Percentiles rank a stretch among this genome's conserved stretches.
Conservation (phyloP, 2,888 invertebrate genomes). For the Argyra leucocephala region DNA sequence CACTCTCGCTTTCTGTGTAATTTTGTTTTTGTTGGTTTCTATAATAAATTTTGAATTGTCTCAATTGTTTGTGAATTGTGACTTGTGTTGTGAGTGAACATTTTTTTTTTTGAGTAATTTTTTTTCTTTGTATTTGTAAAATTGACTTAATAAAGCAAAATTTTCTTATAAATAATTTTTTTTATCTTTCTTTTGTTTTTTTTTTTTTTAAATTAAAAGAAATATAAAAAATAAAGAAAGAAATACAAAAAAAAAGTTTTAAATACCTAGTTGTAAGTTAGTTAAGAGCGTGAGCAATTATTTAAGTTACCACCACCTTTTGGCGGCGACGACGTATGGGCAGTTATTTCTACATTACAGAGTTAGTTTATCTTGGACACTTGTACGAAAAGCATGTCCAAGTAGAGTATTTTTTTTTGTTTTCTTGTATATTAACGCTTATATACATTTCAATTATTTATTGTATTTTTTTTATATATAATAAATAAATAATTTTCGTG, state of each 20-base stretch:
- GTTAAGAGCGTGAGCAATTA: neutral
- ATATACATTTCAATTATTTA: neutral
- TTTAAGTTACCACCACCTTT: conserved; percentile 2
- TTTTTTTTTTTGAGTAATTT: too few species aligned
- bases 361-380: conserved; percentile 28
- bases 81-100: too few species aligned
- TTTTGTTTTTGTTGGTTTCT: too few species aligned
- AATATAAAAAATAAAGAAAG: neutral
- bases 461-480: too few species aligned
- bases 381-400: conserved; percentile 26
- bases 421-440: neutral
- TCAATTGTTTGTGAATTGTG: too few species aligned
- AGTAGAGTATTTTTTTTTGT: conserved; percentile 3
- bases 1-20: neutral
- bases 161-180: neutral
- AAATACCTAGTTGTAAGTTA: neutral
- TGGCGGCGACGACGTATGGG: neutral
- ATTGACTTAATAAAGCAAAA: neutral
- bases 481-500: too few species aligned
- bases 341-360: conserved; percentile 7
- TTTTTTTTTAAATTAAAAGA: neutral
- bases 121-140: too few species aligned
- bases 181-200: too few species aligned
- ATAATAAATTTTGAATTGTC: too few species aligned
- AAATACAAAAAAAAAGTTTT: neutral